Evolutionary conservation across 2,888 invertebrate species (phyloP).

Genomic region (Mythimna lalbum): DNA sequence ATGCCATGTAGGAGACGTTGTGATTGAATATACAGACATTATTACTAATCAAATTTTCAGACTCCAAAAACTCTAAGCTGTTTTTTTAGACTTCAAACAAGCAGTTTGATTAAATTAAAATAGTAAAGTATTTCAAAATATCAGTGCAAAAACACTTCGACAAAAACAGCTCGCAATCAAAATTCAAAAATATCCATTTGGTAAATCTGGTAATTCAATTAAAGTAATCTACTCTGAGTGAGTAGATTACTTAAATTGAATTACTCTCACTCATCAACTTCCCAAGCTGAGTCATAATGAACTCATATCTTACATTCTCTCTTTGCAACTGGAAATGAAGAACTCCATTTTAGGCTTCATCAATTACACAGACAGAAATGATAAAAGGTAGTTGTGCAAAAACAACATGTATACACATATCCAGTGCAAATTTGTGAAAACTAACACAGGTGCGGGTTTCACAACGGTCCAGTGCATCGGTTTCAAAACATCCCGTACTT

Average conservation of each 20-base stretch:
- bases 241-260: too few relatives aligned
- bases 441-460: conserved; percentile 39
- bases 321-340: conserved; percentile 2
- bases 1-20: too few relatives aligned
- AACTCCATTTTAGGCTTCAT: background rate
- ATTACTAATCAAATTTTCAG: background rate
- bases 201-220: background rate
- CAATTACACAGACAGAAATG: background rate
- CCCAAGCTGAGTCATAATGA: background rate
- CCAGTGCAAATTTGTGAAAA: conserved; percentile 49
- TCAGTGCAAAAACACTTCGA: background rate
- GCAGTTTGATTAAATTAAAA: background rate
- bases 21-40: too few relatives aligned
- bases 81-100: background rate
- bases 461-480: conserved; percentile 34
- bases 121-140: background rate
- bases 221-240: background rate
- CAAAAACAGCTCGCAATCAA: background rate
- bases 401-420: conserved; percentile 14
- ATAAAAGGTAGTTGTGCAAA: conserved; percentile 16
- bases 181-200: background rate
- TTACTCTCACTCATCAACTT: too few relatives aligned
- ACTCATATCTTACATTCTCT: background rate
- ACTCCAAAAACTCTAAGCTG: background rate
- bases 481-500: conserved; percentile 60